These are phyloP conservation scores for Listronotus oregonensis DNA, from an alignment of 1,140 invertebrate species.

Conservation along the genomic window DNA sequence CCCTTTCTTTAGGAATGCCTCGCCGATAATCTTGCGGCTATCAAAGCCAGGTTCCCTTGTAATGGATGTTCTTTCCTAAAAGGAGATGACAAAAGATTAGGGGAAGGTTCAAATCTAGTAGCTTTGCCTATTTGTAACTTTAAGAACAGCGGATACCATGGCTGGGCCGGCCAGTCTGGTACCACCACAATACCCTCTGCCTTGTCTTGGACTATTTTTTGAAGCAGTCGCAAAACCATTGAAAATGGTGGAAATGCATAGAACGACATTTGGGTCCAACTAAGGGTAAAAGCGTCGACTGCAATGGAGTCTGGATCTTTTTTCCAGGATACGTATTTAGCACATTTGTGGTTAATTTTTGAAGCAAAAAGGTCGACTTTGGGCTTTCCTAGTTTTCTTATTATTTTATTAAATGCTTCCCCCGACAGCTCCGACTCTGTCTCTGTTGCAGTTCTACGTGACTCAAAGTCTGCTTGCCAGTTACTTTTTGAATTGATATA, in stretches of 20 bases:
- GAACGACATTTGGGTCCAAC: slow-evolving; percentile 17
- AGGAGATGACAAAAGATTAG: slow-evolving; percentile 6
- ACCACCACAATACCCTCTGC: slow-evolving; percentile 12
- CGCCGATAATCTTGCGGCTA: slow-evolving; percentile 6
- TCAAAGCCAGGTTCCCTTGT: background rate
- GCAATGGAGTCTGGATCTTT: slow-evolving; percentile 1
- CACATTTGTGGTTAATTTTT: slow-evolving; percentile 21
- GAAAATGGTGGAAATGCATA: slow-evolving; percentile 23
- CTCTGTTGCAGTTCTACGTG: slow-evolving; percentile 33
- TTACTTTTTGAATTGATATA: slow-evolving; percentile 41
- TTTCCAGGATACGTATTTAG: slow-evolving; percentile 21
- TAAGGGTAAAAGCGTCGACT: slow-evolving; percentile 20
- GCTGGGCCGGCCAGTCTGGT: background rate
- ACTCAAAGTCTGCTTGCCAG: slow-evolving; percentile 35
- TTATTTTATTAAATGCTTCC: slow-evolving; percentile 16
- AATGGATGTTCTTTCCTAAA: slow-evolving; percentile 17
- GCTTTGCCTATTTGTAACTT: slow-evolving; percentile 2
- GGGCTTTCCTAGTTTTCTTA: slow-evolving; percentile 23
- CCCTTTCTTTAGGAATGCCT: no score
- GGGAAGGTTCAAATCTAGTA: background rate
- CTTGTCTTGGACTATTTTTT: slow-evolving; percentile 32
- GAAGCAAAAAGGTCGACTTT: slow-evolving; percentile 41
- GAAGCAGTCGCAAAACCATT: slow-evolving; percentile 19
- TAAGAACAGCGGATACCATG: slow-evolving; percentile 7
- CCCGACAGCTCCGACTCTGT: slow-evolving; percentile 29